Conservation (phyloP, 2,797 vertebrate genomes). For the Sebastes nivosus region DNA sequence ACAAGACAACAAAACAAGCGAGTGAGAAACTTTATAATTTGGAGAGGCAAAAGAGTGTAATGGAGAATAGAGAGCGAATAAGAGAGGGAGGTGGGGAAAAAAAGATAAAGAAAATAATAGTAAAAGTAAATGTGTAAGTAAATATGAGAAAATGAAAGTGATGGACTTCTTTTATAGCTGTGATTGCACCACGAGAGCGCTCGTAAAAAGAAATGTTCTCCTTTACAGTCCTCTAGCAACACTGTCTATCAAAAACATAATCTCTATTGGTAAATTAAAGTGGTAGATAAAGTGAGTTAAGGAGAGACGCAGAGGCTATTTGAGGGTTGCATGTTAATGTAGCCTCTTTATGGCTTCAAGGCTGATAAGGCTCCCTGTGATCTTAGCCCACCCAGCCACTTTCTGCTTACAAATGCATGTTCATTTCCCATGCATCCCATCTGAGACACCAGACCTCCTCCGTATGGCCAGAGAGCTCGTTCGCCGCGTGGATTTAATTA, state of each 20-base stretch:
- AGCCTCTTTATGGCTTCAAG: constrained; percentile 33
- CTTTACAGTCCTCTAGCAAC: constrained; percentile 15
- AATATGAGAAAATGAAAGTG: constrained; percentile 14
- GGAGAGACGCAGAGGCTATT: neutral
- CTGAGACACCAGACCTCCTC: constrained; percentile 21
- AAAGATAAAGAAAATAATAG: constrained; percentile 28
- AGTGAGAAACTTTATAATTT: constrained; percentile 13
- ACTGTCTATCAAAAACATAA: constrained; percentile 13
- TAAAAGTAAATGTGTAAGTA: constrained; percentile 38
- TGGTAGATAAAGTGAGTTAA: constrained; percentile 10
- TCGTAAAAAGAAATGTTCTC: constrained; percentile 31
- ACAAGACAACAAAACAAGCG: constrained; percentile 43
- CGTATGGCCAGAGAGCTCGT: constrained; percentile 25
- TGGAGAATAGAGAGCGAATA: neutral
- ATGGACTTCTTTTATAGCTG: constrained; percentile 34
- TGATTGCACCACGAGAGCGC: constrained; percentile 5
- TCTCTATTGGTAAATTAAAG: constrained; percentile 15
- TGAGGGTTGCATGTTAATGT: constrained; percentile 30
- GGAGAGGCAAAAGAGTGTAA: constrained; percentile 1
- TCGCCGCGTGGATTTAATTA: constrained; percentile 46
- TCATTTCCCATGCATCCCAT: constrained; percentile 52
- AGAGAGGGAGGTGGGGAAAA: neutral
- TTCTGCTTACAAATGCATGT: constrained; percentile 42
- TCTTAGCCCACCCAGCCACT: constrained; percentile 11
- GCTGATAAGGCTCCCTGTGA: constrained; percentile 32